A percentile compares a stretch with the other conserved stretches of the same genome.
phyloP scores from a whole-genome alignment of 2,113 vertebrate genomes.

The Cricetomys ansorgei region DNA sequence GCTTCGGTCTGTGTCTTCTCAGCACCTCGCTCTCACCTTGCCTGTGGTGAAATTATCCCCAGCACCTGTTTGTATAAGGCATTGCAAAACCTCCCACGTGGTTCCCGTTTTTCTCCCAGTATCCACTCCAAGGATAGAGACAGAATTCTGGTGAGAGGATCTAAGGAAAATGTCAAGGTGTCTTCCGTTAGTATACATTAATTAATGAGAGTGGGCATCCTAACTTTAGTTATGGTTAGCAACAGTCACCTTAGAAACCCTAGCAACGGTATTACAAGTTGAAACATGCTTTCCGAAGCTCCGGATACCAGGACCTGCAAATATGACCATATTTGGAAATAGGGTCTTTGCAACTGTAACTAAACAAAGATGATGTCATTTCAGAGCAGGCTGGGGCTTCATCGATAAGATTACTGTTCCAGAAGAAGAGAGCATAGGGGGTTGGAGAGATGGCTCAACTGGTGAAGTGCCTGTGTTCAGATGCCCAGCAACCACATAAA shows the following conservation, averaged over 20 bases:
- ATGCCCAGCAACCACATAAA: not conserved
- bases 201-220: not conserved
- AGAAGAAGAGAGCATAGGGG: not conserved
- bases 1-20: not conserved
- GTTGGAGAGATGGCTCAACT: not conserved
- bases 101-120: not conserved
- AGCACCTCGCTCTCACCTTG: not conserved
- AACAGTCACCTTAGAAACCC: not conserved
- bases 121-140: not conserved
- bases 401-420: not conserved
- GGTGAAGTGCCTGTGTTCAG: not conserved
- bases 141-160: not conserved
- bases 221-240: conserved; percentile 17
- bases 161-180: not conserved
- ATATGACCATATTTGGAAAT: not conserved
- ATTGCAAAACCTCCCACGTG: not conserved
- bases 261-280: not conserved
- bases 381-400: not conserved
- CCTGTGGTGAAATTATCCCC: not conserved
- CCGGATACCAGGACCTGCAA: not conserved
- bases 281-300: not conserved
- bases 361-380: not conserved
- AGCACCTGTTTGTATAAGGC: not conserved
- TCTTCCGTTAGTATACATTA: not conserved
- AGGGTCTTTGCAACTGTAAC: not conserved